phyloP scores from a whole-genome alignment of 2,888 invertebrate species.

The Patella ulyssiponensis region DNA sequence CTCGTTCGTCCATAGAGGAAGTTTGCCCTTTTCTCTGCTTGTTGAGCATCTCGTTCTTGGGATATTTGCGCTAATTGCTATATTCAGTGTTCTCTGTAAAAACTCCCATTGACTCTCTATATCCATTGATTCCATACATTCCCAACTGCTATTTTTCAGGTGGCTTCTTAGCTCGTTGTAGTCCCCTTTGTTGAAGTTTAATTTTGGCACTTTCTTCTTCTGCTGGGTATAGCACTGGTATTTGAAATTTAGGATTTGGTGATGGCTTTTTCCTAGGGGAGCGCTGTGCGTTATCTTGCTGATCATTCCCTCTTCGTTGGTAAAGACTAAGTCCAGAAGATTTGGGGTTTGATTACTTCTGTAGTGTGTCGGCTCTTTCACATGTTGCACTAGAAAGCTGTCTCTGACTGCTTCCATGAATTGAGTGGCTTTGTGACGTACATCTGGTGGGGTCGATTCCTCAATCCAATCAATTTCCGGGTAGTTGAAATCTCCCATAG shows the following conservation, averaged over 20 bases:
- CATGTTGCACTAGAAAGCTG: constrained; percentile 26
- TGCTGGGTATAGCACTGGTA: background rate
- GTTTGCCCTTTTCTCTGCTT: no score
- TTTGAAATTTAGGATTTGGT: background rate
- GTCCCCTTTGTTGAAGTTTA: background rate
- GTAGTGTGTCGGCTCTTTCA: constrained; percentile 20
- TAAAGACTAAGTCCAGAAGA: constrained; percentile 23
- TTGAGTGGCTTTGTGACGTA: background rate
- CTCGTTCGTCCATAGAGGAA: constrained; percentile 15
- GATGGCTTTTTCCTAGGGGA: constrained; percentile 13
- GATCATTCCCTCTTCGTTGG: constrained; percentile 26
- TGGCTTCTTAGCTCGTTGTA: background rate
- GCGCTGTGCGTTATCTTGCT: background rate
- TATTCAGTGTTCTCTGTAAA: no score
- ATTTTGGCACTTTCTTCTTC: background rate
- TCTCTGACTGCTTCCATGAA: constrained; percentile 24
- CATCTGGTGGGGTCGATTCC: background rate
- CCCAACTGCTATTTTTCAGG: no score
- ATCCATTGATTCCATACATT: no score
- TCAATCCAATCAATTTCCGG: no score
- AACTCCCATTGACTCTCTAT: no score
- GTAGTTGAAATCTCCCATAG: no score
- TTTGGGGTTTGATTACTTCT: constrained; percentile 24
- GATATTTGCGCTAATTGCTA: no score
- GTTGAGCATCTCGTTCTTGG: no score